Evolutionary conservation across 2,888 invertebrate genomes (phyloP), one percentile per base, ranked within the genome.

Genomic region (Omphaloscelis lunosa): DNA sequence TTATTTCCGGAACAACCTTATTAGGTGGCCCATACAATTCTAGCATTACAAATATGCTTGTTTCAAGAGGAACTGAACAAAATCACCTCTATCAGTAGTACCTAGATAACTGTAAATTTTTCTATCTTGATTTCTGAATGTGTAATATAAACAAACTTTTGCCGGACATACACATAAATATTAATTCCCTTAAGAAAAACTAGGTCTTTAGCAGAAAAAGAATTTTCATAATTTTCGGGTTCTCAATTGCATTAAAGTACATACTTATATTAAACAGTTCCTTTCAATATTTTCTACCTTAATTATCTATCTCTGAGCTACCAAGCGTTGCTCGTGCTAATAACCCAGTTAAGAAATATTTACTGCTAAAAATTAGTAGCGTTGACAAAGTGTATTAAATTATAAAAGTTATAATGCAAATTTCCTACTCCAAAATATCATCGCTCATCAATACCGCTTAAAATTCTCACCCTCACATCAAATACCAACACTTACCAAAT

Each of bases 401-500:
- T 17, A 51, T 51, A 67, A 67, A 2, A 66, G 9, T 41, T 17
- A 29, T 6, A 27, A 39, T 67, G 62, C 15, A 12, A 27, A 67
- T 67, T 45, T 20, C 2, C 15, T 41, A 41, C 20, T 45, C 3
- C 7, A 17, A 70, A 72, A 41, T 12, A n/a, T 41, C 45, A 27
- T 12, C 9, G 6, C 39, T 51, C 29, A 62, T 72, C n/a, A 62
- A 67, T 53, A 23, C 15, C 23, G 39, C 61, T 67, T 29, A 62
- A 67, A 81, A 56, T 81, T 81, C 75, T 41, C 85, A 67, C 86
- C 76, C 86, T 76, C 23, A 58, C 53, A 9, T 59, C 34, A 29
- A 71, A 73, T 62, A 73, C 62, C 29, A 71, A 85, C 67, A 68
- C 68, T 73, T 81, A 77, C 59, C 65, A 77, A 83, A 86, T 86